Evolutionary conservation across 30 jellyfish, hydroid and myxozoan genomes (phyloP).

Genomic region (Aurelia sp.): DNA sequence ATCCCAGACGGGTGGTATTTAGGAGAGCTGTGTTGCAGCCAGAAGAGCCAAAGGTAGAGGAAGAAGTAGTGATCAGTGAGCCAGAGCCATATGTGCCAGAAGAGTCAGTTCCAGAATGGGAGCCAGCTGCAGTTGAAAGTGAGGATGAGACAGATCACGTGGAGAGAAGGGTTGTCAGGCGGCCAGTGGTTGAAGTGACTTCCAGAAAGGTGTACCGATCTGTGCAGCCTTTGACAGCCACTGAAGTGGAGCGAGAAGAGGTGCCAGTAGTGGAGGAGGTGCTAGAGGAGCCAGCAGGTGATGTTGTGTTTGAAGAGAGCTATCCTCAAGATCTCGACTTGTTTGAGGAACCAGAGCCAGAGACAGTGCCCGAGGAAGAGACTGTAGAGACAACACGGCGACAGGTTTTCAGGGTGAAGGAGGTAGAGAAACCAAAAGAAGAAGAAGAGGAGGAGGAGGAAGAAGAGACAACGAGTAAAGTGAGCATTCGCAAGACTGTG

Average conservation of each 20-base stretch:
- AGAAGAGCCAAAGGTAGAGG: not conserved
- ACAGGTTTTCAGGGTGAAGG: constrained; percentile 49
- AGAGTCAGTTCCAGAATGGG: constrained; percentile 15
- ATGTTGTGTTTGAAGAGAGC: constrained; percentile 5
- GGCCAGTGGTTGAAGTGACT: constrained; percentile 39
- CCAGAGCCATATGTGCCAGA: constrained; percentile 53
- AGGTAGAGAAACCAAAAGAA: not conserved
- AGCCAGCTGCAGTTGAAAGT: not conserved
- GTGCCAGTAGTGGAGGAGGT: constrained; percentile 1
- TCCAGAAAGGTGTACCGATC: constrained; percentile 45
- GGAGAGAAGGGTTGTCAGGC: constrained; percentile 48
- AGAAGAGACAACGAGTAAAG: constrained; percentile 10
- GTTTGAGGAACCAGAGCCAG: constrained; percentile 8
- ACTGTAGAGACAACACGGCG: constrained; percentile 36
- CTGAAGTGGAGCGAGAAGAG: constrained; percentile 4
- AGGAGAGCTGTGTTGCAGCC: constrained; percentile 38
- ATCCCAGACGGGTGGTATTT: constrained; percentile 42
- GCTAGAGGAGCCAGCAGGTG: constrained; percentile 14
- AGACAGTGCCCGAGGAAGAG: constrained; percentile 10
- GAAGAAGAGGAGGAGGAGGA: not conserved
- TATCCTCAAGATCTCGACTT: constrained; percentile 25
- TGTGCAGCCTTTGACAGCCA: constrained; percentile 5
- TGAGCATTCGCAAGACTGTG: constrained; percentile 1
- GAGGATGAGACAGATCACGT: constrained; percentile 34
- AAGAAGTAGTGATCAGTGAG: constrained; percentile 30